Conservation (phyloP, 2,113 vertebrate genomes). For the Xiphorhynchus elegans region DNA sequence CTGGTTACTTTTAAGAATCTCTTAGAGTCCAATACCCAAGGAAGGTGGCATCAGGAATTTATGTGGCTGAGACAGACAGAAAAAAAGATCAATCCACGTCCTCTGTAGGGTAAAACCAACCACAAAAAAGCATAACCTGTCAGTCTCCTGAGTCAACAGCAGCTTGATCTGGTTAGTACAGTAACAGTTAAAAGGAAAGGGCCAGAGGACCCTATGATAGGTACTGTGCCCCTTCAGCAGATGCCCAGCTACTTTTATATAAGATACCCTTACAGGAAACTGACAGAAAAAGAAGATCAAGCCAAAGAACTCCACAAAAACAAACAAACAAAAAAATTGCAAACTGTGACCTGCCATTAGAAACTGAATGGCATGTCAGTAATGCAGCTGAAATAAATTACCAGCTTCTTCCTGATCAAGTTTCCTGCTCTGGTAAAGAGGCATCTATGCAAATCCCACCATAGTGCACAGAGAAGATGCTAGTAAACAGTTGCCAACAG, state of each 20-base stretch:
- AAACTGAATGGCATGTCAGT: neutral
- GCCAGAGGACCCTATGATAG: neutral
- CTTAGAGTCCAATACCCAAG: neutral
- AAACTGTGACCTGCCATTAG: neutral
- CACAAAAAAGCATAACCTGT: neutral
- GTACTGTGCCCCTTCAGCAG: neutral
- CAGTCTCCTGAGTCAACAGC: neutral
- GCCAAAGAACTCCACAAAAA: neutral
- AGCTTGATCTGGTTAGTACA: neutral
- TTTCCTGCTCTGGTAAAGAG: neutral
- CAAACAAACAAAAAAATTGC: neutral
- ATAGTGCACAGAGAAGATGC: neutral
- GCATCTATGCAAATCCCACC: neutral
- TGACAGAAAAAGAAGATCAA: neutral
- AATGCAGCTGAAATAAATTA: neutral
- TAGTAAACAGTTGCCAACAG: neutral
- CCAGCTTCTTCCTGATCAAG: neutral
- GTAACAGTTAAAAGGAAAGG: neutral
- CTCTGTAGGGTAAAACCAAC: neutral
- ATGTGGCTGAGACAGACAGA: neutral
- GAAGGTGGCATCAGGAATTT: neutral
- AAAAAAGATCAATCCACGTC: neutral
- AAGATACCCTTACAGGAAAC: neutral
- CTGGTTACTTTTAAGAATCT: neutral
- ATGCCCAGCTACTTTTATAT: neutral